Evolutionary conservation across 2,797 vertebrate genomes (phyloP).

Genomic region (Catharus ustulatus): DNA sequence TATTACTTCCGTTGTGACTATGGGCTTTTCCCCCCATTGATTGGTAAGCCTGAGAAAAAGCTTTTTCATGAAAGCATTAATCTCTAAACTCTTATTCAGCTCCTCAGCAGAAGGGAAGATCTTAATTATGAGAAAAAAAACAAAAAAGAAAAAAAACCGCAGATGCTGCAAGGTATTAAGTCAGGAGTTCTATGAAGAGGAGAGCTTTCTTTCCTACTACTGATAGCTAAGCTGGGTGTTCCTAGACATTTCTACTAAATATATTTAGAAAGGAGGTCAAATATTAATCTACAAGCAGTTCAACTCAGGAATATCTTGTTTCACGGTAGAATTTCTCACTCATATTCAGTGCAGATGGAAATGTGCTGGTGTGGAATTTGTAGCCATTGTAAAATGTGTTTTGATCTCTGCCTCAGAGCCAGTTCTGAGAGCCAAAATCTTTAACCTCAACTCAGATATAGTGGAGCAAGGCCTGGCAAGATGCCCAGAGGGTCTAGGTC

Average conservation of each 20-base stretch:
- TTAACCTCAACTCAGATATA: conserved; percentile 2
- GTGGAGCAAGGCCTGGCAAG: background rate
- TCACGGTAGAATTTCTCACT: conserved; percentile 5
- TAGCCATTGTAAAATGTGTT: conserved; percentile 31
- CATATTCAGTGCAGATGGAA: background rate
- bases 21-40: no score
- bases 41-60: no score
- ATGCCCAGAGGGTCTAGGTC: background rate
- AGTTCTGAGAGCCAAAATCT: conserved; percentile 8
- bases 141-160: background rate
- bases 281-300: conserved; percentile 58
- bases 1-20: no score
- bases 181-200: conserved; percentile 27
- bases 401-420: conserved; percentile 31
- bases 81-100: conserved; percentile 16
- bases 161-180: conserved; percentile 56
- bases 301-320: conserved; percentile 35
- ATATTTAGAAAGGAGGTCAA: conserved; percentile 69
- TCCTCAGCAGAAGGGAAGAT: conserved; percentile 40
- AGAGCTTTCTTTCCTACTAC: conserved; percentile 30
- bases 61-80: background rate
- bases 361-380: conserved; percentile 1
- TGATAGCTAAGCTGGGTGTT: conserved; percentile 55
- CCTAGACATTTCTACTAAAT: conserved; percentile 53
- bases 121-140: conserved; percentile 16